Evolutionary conservation across 92 coral and sea anemone species (phyloP), one percentile per base, ranked within the genome.

Genomic region (Heteractis magnifica): DNA sequence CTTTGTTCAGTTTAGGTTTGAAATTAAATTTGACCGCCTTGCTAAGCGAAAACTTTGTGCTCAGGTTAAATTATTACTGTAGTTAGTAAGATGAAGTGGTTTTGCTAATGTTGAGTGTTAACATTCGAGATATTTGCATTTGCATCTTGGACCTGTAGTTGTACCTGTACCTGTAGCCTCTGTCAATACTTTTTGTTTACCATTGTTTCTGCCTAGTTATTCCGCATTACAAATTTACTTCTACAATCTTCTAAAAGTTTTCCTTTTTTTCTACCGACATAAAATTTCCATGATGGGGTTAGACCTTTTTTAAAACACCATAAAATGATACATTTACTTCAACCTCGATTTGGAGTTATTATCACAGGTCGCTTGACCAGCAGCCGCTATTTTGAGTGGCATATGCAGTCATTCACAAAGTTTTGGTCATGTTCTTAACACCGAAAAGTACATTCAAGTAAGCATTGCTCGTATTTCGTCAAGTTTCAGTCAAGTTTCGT

Each of bases 91-190:
- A 10, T 74, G 52, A 13, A 41, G 3, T 48, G 8, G 15, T 74
- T 14, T 13, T 10, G 14, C 77, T 5, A 44, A 55, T 18, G 4
- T 79, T 79, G 73, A 18, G 19, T 56, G 68, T 62, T 59, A 59
- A 71, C 68, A 53, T 44, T 71, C 50, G 59, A 51, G 51, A 6
- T 81, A 81, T 81, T 81, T 81, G 41, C 77, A 81, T 81, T 68
- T 68, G 77, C 50, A 52, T 81, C n/a, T 8, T 10, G 59, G 65
- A 81, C 84, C 84, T 81, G 77, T 49, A 56, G 23, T 11, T 12
- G 58, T 34, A 18, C 21, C 12, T n/a, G 71, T 81, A 81, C 84
- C 84, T 81, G 84, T 49, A 13, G 44, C 6, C 23, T 14, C 18
- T 70, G 51, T 81, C 84, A 81, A 81, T 20, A 81, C 52, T 26